phyloP scores from a whole-genome alignment of 2,888 invertebrate genomes.

The Oscheius sp. region DNA sequence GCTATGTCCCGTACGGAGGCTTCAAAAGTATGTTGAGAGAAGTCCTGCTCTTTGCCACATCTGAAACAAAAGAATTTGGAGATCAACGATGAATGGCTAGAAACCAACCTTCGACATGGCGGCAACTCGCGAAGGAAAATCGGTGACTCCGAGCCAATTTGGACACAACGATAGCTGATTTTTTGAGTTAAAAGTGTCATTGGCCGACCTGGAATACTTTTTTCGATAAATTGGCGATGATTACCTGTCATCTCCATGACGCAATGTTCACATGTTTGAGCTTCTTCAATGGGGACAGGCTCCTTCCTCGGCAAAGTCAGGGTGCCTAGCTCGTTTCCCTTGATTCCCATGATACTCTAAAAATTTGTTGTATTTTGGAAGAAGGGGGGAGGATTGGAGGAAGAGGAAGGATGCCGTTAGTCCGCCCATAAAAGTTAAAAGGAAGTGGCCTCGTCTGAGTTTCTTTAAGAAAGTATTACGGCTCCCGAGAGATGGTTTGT shows the following conservation, averaged over 20 bases:
- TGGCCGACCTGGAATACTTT: conserved; percentile 30
- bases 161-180: conserved; percentile 35
- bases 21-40: conserved; percentile 34
- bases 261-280: conserved; percentile 24
- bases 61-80: conserved; percentile 25
- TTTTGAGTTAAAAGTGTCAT: conserved; percentile 24
- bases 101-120: conserved; percentile 34
- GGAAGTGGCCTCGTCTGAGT: not conserved
- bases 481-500: not conserved
- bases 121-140: conserved; percentile 33
- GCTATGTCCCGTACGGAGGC: conserved; percentile 32
- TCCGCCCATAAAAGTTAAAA: no score
- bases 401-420: no score
- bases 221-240: not conserved
- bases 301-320: conserved; percentile 23
- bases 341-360: conserved; percentile 33
- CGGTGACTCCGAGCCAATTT: conserved; percentile 34
- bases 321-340: conserved; percentile 25
- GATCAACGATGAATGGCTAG: not conserved
- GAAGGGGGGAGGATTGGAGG: no score
- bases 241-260: conserved; percentile 16
- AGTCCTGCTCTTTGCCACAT: conserved; percentile 31
- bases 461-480: not conserved
- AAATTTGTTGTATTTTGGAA: no score
- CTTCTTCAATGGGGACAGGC: conserved; percentile 22